Conservation (phyloP, 2,888 invertebrate genomes). For the Hirtodrosophila alboralis region DNA sequence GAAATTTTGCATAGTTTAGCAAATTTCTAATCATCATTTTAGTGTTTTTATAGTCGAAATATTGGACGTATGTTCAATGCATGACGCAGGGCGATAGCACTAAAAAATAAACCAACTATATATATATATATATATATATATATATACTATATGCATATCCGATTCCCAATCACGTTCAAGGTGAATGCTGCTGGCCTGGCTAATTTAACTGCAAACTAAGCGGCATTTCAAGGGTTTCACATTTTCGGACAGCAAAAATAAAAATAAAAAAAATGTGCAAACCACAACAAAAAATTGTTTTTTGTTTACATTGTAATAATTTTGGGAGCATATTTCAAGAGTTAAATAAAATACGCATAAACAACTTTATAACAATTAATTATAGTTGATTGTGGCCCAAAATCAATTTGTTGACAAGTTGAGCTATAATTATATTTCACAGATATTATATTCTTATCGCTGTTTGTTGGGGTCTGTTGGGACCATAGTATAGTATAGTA, state of each 20-base stretch:
- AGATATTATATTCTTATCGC: slow-evolving; percentile 29
- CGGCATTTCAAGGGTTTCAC: slow-evolving; percentile 22
- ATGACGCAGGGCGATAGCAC: slow-evolving; percentile 25
- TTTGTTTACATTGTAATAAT: too few relatives aligned
- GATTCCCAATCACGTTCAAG: slow-evolving; percentile 77
- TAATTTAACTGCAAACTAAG: slow-evolving; percentile 25
- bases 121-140: slow-evolving; percentile 11
- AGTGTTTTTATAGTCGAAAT: slow-evolving; percentile 14
- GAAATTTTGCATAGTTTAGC: slow-evolving; percentile 48
- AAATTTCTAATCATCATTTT: too few relatives aligned
- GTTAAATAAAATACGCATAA: slow-evolving; percentile 21
- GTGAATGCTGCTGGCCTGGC: slow-evolving; percentile 64
- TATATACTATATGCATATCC: slow-evolving; percentile 43
- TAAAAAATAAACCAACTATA: slow-evolving; percentile 5
- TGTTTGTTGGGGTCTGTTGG: slow-evolving; percentile 2
- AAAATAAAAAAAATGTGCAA: too few relatives aligned
- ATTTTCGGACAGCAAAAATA: too few relatives aligned
- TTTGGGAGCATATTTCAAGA: neutral
- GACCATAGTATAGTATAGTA: neutral
- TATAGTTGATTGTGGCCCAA: slow-evolving; percentile 8
- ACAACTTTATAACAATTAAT: slow-evolving; percentile 18
- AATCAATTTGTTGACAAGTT: slow-evolving; percentile 30
- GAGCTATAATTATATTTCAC: slow-evolving; percentile 14
- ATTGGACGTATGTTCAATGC: slow-evolving; percentile 39
- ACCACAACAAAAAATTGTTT: too few relatives aligned